Conservation (phyloP, 2,113 vertebrate species). For the Nicator chloris region DNA sequence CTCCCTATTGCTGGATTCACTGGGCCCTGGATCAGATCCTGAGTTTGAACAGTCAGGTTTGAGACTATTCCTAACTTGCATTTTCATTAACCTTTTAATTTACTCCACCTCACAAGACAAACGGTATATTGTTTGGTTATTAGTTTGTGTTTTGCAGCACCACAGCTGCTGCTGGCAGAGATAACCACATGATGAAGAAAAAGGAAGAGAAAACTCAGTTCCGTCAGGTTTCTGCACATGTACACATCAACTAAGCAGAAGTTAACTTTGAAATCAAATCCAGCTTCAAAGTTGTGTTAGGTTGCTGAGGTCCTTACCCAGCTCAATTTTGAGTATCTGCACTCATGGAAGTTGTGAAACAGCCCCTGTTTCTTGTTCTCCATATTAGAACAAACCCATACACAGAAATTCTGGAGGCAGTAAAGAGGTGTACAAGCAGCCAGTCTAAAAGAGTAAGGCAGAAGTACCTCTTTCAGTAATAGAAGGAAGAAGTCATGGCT, state of each 20-base stretch:
- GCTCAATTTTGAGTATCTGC: not conserved
- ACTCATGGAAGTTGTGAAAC: not conserved
- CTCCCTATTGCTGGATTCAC: not conserved
- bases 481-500: not conserved
- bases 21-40: not conserved
- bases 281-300: not conserved
- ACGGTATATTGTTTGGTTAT: not conserved
- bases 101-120: not conserved
- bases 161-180: not conserved
- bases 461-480: not conserved
- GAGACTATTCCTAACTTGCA: not conserved
- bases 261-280: not conserved
- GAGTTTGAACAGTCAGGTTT: not conserved
- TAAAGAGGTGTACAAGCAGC: not conserved
- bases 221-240: accelerated
- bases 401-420: not conserved
- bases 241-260: not conserved
- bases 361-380: not conserved
- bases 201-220: not conserved
- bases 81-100: not conserved
- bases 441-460: not conserved
- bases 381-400: not conserved
- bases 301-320: not conserved
- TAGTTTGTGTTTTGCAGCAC: not conserved
- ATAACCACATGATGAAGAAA: not conserved